Evolutionary conservation across 53 echinoderm and acorn worm genomes (phyloP).

Genomic region (Antedon mediterranea): DNA sequence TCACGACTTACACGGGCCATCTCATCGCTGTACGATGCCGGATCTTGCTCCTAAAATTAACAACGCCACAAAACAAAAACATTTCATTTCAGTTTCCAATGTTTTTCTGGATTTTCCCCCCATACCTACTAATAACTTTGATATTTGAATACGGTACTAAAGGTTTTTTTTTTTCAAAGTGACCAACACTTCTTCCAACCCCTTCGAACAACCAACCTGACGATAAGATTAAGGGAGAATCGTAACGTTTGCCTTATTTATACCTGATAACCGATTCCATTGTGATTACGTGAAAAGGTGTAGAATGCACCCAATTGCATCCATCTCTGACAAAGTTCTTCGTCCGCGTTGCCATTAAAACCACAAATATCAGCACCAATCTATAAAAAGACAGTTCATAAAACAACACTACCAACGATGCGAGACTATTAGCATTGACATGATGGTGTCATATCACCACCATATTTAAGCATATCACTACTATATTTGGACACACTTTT

Average conservation of each 20-base stretch:
- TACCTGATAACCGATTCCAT: conserved; percentile 4
- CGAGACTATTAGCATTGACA: no score
- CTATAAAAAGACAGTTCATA: neutral
- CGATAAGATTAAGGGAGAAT: neutral
- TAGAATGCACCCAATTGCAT: conserved; percentile 23
- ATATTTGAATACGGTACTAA: no score
- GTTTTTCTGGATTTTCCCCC: no score
- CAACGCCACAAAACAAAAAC: neutral
- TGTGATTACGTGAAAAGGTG: conserved; percentile 20
- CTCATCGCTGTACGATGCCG: conserved; percentile 30
- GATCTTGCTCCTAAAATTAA: conserved; percentile 38
- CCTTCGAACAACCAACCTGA: no score
- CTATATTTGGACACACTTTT: no score
- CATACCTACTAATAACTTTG: no score
- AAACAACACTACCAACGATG: no score
- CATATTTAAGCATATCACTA: no score
- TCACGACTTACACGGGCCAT: conserved; percentile 31
- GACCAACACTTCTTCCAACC: no score
- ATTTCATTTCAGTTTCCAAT: no score
- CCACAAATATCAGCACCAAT: conserved; percentile 25
- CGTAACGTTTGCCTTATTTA: neutral
- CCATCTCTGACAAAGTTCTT: conserved; percentile 17
- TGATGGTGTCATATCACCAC: no score
- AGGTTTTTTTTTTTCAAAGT: no score
- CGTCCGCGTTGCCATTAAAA: conserved; percentile 4